A percentile compares a stretch with the other conserved stretches of the same genome.
phyloP scores from a whole-genome alignment of 1,140 invertebrate species.

The Acromyrmex charruanus region DNA sequence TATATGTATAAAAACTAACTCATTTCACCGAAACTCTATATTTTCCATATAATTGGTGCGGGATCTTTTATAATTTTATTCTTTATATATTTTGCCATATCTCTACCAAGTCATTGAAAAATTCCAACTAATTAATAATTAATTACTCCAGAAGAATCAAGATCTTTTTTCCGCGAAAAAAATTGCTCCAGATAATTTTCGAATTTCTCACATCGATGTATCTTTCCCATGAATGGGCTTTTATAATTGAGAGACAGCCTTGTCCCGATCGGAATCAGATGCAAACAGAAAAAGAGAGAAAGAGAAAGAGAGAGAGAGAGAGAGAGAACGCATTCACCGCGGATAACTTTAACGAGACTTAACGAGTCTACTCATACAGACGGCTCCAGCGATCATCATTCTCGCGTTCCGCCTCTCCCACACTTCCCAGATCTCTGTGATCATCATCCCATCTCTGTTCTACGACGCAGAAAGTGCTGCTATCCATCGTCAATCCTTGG shows the following conservation, averaged over 20 bases:
- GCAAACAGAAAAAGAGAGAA: no score
- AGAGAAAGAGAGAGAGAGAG: background rate
- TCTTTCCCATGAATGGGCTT: background rate
- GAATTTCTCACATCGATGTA: background rate
- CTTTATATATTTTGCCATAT: background rate
- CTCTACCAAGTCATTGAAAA: background rate
- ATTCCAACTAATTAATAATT: background rate
- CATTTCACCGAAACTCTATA: no score
- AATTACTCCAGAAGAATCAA: background rate
- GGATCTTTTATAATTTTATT: background rate
- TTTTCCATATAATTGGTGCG: no score
- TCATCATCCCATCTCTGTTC: conserved; percentile 73
- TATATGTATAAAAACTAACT: no score
- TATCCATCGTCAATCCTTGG: conserved; percentile 85
- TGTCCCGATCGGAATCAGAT: conserved; percentile 23
- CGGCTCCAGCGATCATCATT: conserved; percentile 40
- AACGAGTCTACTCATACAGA: conserved; percentile 78
- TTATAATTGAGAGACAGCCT: conserved; percentile 12
- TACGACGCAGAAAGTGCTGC: conserved; percentile 82
- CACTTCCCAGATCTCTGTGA: conserved; percentile 60
- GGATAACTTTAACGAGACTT: conserved; percentile 75
- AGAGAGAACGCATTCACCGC: conserved; percentile 22
- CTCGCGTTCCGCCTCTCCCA: conserved; percentile 27
- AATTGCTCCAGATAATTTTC: background rate
- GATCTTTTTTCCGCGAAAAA: background rate